Evolutionary conservation across 2,888 invertebrate species (phyloP), one percentile per base, ranked within the genome.

Genomic region (Drosophila melanosoma): DNA sequence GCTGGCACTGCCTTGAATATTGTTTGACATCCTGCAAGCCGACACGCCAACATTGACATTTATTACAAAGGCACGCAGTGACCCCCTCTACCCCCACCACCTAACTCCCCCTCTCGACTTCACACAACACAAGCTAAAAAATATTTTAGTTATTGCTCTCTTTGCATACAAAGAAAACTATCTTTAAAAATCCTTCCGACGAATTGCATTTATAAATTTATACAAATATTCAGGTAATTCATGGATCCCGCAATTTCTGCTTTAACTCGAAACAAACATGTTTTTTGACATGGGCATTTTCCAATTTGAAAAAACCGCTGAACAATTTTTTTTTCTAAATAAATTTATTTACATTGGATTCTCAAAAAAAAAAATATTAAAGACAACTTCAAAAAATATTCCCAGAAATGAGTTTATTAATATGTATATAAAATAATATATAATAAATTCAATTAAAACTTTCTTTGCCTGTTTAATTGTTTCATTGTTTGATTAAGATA

Each of bases 31-130:
- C 29, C 26, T 71, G 71, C 65, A 66, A 35, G 33, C 64, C 57
- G 63, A 61, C 75, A 61, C 49, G 69, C 54, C 11, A 69, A 51
- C 38, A 42, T 53, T 75, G 70, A 75, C 59, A 63, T 63, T 69
- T 56, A 69, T 48, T 69, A 61, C 49, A 36, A 40, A 20, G 20
- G 42, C 42, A 42, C 20, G 20, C 42, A 11, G 20, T 6, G 33
- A 3, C 7, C 12, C 3, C 12, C 7, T 1, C 1, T 12, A 2
- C 29, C 7, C 42, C 6, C 17, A 10, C 26, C 8, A 2, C 45
- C 32, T 33, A 20, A 29, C 29, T 29, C 29, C 5, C 29, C 29
- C 26, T 26, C 26, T 26, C 26, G 0, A 0, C 12, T 6, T 3
- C 23, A 2, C 45, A 15, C 45, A 23, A 23, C 8, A 6, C 1